phyloP scores from a whole-genome alignment of 1,140 invertebrate genomes.

The Cheumatopsyche charites region DNA sequence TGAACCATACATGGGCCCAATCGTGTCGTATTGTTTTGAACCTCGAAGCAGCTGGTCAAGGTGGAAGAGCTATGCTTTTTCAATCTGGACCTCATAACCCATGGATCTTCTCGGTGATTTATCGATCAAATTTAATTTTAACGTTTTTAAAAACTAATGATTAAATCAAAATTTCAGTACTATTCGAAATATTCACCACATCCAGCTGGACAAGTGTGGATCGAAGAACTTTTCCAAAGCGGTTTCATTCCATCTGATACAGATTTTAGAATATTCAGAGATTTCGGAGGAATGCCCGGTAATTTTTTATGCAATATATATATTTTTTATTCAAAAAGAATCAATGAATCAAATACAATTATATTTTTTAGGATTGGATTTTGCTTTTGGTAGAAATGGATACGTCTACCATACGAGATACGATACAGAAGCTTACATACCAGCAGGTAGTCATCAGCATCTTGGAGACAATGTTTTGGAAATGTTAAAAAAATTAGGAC shows the following conservation, averaged over 20 bases:
- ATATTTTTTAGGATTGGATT: slow-evolving; percentile 69
- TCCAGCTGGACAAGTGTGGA: slow-evolving; percentile 70
- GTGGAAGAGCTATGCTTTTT: slow-evolving; percentile 77
- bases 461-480: slow-evolving; percentile 68
- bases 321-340: background rate
- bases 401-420: slow-evolving; percentile 80
- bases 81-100: slow-evolving; percentile 69
- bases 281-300: slow-evolving; percentile 65
- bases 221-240: slow-evolving; percentile 78
- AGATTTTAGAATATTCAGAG: slow-evolving; percentile 79
- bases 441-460: slow-evolving; percentile 70
- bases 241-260: slow-evolving; percentile 79
- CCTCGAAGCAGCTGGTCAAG: slow-evolving; percentile 77
- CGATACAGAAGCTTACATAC: slow-evolving; percentile 69
- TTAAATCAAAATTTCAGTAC: slow-evolving; percentile 52
- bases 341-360: background rate
- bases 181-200: slow-evolving; percentile 66
- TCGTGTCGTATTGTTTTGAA: slow-evolving; percentile 74
- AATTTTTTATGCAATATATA: slow-evolving; percentile 4
- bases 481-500: slow-evolving; percentile 60
- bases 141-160: background rate
- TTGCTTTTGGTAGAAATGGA: slow-evolving; percentile 78
- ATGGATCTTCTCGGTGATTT: slow-evolving; percentile 62
- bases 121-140: background rate
- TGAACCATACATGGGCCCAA: slow-evolving; percentile 76